Evolutionary conservation across 1,140 invertebrate genomes (phyloP).

Genomic region (Nylanderia fulva): DNA sequence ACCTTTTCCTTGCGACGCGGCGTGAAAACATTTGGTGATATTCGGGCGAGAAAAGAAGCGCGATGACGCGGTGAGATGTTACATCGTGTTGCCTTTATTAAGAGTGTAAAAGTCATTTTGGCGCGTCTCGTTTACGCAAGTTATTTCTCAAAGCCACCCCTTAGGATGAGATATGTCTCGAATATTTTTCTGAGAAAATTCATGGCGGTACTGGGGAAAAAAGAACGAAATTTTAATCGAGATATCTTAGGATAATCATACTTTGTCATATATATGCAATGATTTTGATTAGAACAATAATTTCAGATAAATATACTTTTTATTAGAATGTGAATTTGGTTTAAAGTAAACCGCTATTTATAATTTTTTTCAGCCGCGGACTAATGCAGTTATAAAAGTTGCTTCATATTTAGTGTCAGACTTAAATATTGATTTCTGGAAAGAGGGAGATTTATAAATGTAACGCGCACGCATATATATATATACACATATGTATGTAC

Average conservation of each 20-base stretch:
- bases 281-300: not conserved
- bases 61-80: conserved; percentile 1
- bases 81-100: conserved; percentile 38
- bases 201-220: not conserved
- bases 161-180: not conserved
- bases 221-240: not conserved
- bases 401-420: not conserved
- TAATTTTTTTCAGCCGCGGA: not conserved
- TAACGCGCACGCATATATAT: no score
- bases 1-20: not conserved
- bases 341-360: conserved; percentile 3
- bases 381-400: not conserved
- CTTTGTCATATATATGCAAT: not conserved
- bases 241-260: not conserved
- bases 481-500: no score
- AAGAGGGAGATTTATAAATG: not conserved
- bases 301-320: not conserved
- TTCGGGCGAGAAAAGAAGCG: not conserved
- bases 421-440: conserved; percentile 22
- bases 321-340: not conserved
- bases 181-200: not conserved
- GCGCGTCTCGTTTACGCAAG: not conserved
- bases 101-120: conserved; percentile 28
- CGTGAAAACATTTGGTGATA: not conserved
- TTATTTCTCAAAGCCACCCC: conserved; percentile 9